Evolutionary conservation across 2,113 vertebrate genomes (phyloP).

Genomic region (Sander lucioperca): DNA sequence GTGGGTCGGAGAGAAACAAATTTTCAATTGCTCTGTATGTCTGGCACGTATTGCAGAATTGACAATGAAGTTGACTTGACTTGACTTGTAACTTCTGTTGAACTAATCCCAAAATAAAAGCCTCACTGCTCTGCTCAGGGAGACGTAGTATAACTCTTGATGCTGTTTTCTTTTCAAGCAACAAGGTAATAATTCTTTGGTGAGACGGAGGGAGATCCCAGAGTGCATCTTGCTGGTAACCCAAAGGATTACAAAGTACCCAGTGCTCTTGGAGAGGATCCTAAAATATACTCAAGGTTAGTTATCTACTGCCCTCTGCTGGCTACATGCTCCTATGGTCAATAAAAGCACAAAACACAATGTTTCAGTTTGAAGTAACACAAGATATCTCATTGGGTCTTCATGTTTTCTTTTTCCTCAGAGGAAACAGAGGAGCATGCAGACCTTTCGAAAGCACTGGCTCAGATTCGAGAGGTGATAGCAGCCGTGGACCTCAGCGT

Average conservation of each 20-base stretch:
- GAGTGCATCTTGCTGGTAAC: conserved; percentile 97
- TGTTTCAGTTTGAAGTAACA: background rate
- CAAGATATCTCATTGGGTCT: background rate
- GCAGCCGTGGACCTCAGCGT: conserved; percentile 91
- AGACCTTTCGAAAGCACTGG: conserved; percentile 89
- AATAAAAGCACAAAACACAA: background rate
- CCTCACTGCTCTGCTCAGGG: fast-evolving
- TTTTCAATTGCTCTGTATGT: no score
- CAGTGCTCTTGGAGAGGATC: conserved; percentile 95
- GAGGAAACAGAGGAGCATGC: conserved; percentile 90
- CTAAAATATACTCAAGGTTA: conserved; percentile 92
- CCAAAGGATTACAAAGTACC: conserved; percentile 97
- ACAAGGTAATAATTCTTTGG: conserved; percentile 92
- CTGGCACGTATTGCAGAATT: no score
- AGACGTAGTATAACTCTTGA: background rate
- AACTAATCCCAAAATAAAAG: background rate
- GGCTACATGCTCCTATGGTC: background rate
- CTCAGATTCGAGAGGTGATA: conserved; percentile 90
- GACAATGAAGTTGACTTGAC: no score
- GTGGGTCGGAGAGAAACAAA: no score
- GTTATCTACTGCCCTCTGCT: conserved; percentile 66
- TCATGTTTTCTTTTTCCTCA: conserved; percentile 52
- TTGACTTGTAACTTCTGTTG: no score
- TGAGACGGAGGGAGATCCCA: conserved; percentile 93
- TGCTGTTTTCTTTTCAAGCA: conserved; percentile 82